These are phyloP conservation scores for Ctena decussata DNA, from an alignment of 2,888 invertebrate species.

Conservation along the genomic window DNA sequence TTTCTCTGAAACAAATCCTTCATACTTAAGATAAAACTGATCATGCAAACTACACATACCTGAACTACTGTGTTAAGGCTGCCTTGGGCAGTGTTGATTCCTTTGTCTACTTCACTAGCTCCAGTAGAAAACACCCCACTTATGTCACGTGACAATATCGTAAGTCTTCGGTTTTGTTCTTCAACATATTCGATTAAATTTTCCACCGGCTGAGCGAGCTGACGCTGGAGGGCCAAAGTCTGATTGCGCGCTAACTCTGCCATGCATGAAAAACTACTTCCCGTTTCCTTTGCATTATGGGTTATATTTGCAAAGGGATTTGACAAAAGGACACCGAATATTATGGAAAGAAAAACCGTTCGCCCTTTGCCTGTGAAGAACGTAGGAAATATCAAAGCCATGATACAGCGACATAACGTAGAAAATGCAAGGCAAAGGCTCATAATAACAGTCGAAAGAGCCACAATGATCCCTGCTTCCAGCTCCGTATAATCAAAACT, in stretches of 20 bases:
- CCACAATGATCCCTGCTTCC: conserved; percentile 49
- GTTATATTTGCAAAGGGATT: conserved; percentile 67
- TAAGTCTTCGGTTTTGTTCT: conserved; percentile 24
- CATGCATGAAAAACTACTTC: conserved; percentile 65
- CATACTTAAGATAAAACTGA: too few species aligned
- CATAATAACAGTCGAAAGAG: conserved; percentile 53
- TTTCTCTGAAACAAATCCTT: too few species aligned
- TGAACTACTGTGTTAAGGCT: conserved; percentile 17
- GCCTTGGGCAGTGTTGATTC: conserved; percentile 19
- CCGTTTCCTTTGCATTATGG: conserved; percentile 64
- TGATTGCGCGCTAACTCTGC: conserved; percentile 70
- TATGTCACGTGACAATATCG: conserved; percentile 17
- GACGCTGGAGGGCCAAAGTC: conserved; percentile 46
- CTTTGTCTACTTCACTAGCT: conserved; percentile 20
- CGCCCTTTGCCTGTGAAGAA: conserved; percentile 69
- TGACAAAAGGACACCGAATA: conserved; percentile 64
- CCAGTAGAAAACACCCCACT: not conserved
- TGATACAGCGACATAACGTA: conserved; percentile 59
- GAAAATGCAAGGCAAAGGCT: conserved; percentile 57
- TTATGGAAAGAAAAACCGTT: conserved; percentile 61
- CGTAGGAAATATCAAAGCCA: conserved; percentile 63
- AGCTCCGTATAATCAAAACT: conserved; percentile 58
- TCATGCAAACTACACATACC: too few species aligned
- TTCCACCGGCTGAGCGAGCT: conserved; percentile 53
- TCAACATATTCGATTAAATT: conserved; percentile 34